phyloP scores from a whole-genome alignment of 2,888 invertebrate genomes.

The Dynastes maya region DNA sequence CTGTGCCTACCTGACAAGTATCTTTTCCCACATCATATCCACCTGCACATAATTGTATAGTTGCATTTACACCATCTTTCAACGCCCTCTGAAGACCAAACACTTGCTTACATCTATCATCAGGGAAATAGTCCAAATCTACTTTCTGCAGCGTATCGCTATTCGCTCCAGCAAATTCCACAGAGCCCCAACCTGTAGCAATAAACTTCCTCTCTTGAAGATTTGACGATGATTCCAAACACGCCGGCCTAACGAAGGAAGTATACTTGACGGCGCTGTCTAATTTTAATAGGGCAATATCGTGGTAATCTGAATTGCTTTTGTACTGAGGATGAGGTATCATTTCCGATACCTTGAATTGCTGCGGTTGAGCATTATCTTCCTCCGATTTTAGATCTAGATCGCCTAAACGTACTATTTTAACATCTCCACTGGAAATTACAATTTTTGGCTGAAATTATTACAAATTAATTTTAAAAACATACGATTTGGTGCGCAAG shows the following conservation, averaged over 20 bases:
- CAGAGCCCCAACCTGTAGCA: conserved; percentile 71
- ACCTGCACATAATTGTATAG: conserved; percentile 68
- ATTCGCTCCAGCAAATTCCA: conserved; percentile 59
- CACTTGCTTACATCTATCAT: conserved; percentile 62
- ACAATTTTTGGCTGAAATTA: background rate
- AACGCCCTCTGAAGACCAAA: conserved; percentile 54
- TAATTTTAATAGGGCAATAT: conserved; percentile 72
- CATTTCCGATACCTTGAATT: conserved; percentile 63
- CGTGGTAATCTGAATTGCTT: conserved; percentile 70
- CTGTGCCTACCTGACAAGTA: conserved; percentile 70
- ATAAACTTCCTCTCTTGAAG: conserved; percentile 60
- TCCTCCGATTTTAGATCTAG: conserved; percentile 65
- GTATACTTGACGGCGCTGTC: conserved; percentile 66
- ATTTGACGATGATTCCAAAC: conserved; percentile 64
- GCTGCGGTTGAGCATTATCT: conserved; percentile 61
- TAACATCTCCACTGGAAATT: conserved; percentile 64
- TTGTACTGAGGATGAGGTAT: conserved; percentile 70
- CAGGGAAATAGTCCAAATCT: conserved; percentile 65
- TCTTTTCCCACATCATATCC: conserved; percentile 67
- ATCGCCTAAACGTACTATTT: conserved; percentile 71
- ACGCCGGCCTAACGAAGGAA: conserved; percentile 70
- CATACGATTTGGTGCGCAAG: conserved; percentile 54
- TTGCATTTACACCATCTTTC: conserved; percentile 38
- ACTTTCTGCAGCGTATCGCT: conserved; percentile 70
- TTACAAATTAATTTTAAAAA: background rate